Base-by-base conservation (phyloP, 2,113 vertebrate genomes). In the Platanista minor region DNA sequence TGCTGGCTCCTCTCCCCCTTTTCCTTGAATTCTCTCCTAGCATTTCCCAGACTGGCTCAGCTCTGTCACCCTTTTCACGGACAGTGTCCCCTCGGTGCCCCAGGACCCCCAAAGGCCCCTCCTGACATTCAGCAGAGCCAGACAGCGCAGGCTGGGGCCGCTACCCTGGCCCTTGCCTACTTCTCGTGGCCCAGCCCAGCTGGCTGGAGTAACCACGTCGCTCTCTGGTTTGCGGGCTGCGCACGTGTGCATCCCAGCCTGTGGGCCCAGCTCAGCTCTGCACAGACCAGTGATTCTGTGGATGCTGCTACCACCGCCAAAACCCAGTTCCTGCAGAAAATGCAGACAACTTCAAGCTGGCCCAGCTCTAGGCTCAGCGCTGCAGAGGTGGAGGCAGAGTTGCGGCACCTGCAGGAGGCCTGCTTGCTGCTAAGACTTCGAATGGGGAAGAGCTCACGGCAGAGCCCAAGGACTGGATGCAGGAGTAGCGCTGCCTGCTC, bases 231-330 rank as follows among this genome's bases (percentile, higher is more conserved):
- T 8, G 21, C 1, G n/a, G 72, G 54, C 54, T 67, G 1, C 67
- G 49, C 9, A 1, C 57, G 21, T 94, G 17, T 75, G 12, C 33
- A 1, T 52, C 74, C 36, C 69, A 99, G 99, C 92, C 97, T 99
- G 46, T 99, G 99, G 99, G 98, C 99, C 87, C 99, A 98, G 96
- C 98, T 99, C 11, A 46, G n/a, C 39, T 94, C 97, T 29, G 84
- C 87, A 57, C 98, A 98, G 66, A 98, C 97, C 41, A 98, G 97
- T 59, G 91, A 98, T n/a, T 98, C 97, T 67, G 91, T 97, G 62
- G 98, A 98, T 74, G 90, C 98, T 11, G 88, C 98, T 18, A 95
- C 98, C 13, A 74, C 91, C 15, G 96, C 98, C 67, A 99, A 98
- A 98, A 97, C 62, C 49, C 97, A 33, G 87, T 99, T 99, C 39